Evolutionary conservation across 1,140 invertebrate genomes (phyloP).

Genomic region (Panagrolaimus sp.): DNA sequence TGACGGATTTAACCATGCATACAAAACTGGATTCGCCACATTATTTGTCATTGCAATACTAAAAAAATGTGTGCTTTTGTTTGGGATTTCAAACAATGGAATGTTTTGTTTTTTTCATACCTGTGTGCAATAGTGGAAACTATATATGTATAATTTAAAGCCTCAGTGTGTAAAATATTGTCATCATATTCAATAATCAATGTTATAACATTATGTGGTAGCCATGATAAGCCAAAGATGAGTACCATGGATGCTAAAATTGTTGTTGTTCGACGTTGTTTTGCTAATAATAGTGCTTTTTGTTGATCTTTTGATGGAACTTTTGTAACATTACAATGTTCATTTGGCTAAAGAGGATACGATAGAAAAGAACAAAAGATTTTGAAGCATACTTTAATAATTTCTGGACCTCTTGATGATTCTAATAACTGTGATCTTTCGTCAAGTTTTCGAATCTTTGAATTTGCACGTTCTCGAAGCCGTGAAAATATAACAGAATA

Average conservation of each 20-base stretch:
- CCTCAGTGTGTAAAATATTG: constrained; percentile 16
- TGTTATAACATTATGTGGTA: constrained; percentile 83
- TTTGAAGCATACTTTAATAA: neutral
- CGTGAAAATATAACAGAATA: constrained; percentile 53
- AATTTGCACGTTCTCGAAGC: constrained; percentile 45
- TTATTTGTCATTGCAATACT: constrained; percentile 79
- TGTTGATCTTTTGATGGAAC: constrained; percentile 27
- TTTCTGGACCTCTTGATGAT: neutral
- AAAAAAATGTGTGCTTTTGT: constrained; percentile 13
- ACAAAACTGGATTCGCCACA: constrained; percentile 88
- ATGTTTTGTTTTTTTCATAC: constrained; percentile 17
- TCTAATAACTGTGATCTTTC: constrained; percentile 1
- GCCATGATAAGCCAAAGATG: constrained; percentile 87
- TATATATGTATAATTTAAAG: constrained; percentile 49
- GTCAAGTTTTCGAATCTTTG: constrained; percentile 36
- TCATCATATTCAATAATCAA: constrained; percentile 72
- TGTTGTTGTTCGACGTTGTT: constrained; percentile 64
- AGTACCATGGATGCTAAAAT: constrained; percentile 96
- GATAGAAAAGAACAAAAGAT: too few species aligned
- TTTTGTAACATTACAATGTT: neutral
- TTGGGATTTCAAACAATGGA: neutral
- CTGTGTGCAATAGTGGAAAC: constrained; percentile 51
- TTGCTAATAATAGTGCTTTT: constrained; percentile 2
- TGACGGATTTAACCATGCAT: constrained; percentile 82
- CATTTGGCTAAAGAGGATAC: neutral